Percentiles rank a stretch among this genome's conserved stretches.
Evolutionary conservation across 2,113 vertebrate species (phyloP).

Genomic region (Bothrops jararaca): DNA sequence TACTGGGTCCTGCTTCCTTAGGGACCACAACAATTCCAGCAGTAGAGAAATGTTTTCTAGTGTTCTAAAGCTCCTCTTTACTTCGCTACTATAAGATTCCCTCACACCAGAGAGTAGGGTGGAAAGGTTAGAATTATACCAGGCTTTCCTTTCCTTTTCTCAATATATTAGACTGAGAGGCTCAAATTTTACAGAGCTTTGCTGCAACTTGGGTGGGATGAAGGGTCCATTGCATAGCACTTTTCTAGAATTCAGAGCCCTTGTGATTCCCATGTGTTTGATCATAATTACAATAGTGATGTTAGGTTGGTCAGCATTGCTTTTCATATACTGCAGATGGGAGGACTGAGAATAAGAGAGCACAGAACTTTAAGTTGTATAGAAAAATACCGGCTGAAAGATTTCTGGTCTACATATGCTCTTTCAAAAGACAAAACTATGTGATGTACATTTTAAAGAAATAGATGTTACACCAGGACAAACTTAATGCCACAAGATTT

Average conservation of each 20-base stretch:
- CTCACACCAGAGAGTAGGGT: too few species aligned
- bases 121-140: background rate
- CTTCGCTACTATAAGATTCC: background rate
- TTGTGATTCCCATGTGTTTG: background rate
- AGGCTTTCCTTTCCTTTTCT: background rate
- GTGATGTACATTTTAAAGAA: background rate
- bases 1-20: constrained; percentile 22
- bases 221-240: background rate
- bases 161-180: background rate
- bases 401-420: background rate
- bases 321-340: background rate
- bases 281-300: background rate
- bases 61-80: background rate
- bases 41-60: constrained; percentile 22
- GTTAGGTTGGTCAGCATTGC: background rate
- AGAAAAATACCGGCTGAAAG: background rate
- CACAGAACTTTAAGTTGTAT: background rate
- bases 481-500: background rate
- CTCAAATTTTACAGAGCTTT: background rate
- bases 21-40: constrained; percentile 13
- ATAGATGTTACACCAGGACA: background rate
- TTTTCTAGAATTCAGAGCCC: background rate
- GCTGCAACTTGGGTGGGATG: background rate
- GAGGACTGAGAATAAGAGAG: background rate
- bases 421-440: background rate